These are phyloP conservation scores for Bovichtus variegatus DNA, from an alignment of 2,797 vertebrate genomes.

Conservation along the genomic window DNA sequence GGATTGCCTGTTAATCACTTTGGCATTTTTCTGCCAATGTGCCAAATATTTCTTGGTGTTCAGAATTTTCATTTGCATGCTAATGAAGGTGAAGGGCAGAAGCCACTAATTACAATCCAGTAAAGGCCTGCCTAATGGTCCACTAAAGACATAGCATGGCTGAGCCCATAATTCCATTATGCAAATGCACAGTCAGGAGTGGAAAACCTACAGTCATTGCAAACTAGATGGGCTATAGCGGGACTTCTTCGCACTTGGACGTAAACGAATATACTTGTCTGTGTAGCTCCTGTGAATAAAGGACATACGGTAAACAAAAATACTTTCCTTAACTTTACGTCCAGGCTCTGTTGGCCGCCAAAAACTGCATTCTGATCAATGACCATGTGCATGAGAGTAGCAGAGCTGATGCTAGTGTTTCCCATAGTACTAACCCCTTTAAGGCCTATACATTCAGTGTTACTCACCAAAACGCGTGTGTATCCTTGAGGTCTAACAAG, in stretches of 20 bases:
- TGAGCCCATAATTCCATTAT: conserved; percentile 94
- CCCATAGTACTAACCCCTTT: background rate
- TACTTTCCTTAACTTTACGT: conserved; percentile 28
- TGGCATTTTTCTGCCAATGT: conserved; percentile 86
- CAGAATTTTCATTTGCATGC: conserved; percentile 94
- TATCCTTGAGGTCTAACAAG: background rate
- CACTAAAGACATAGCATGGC: conserved; percentile 90
- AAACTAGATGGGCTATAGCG: conserved; percentile 79
- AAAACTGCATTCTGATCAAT: conserved; percentile 39
- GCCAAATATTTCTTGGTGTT: conserved; percentile 88
- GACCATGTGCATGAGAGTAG: conserved; percentile 4
- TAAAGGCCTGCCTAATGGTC: conserved; percentile 92
- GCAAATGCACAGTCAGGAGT: conserved; percentile 90
- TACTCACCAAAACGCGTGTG: background rate
- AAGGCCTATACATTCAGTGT: background rate
- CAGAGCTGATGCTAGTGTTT: conserved; percentile 13
- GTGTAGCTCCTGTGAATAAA: conserved; percentile 46
- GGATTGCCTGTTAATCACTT: conserved; percentile 86
- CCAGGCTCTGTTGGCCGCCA: conserved; percentile 13
- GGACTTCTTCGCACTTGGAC: conserved; percentile 52
- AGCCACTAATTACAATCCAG: conserved; percentile 96
- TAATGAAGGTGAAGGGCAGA: conserved; percentile 97
- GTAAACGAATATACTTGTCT: conserved; percentile 60
- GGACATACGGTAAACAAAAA: conserved; percentile 14
- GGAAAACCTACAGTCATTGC: conserved; percentile 86